Conservation (phyloP, 2,113 vertebrate genomes). For the Xiphorhynchus elegans region DNA sequence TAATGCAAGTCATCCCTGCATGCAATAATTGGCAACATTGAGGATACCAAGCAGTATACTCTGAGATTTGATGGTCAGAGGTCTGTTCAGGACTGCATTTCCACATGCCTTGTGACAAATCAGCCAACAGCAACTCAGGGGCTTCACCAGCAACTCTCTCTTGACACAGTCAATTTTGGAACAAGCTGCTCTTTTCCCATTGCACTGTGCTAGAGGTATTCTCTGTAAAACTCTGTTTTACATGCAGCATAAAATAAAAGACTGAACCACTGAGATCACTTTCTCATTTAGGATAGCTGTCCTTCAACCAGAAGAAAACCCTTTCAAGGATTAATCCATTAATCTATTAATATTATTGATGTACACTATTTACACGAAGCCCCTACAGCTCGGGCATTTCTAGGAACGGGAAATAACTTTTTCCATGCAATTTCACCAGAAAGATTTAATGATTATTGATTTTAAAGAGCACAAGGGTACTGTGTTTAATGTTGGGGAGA, state of each 20-base stretch:
- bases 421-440: not conserved
- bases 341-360: not conserved
- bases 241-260: not conserved
- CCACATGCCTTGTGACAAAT: not conserved
- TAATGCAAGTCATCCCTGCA: not conserved
- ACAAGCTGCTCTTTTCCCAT: not conserved
- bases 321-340: not conserved
- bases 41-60: not conserved
- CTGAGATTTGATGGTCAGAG: not conserved
- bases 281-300: not conserved
- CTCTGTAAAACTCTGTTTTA: not conserved
- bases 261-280: not conserved
- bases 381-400: not conserved
- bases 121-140: not conserved
- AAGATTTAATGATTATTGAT: not conserved
- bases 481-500: not conserved
- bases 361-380: not conserved
- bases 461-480: not conserved
- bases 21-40: not conserved
- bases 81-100: not conserved
- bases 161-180: not conserved
- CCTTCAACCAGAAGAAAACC: not conserved
- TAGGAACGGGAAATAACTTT: not conserved
- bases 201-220: not conserved
- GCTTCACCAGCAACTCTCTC: not conserved